Base-by-base conservation (phyloP, 1,140 invertebrate species). In the Leptoteleia sp. region DNA sequence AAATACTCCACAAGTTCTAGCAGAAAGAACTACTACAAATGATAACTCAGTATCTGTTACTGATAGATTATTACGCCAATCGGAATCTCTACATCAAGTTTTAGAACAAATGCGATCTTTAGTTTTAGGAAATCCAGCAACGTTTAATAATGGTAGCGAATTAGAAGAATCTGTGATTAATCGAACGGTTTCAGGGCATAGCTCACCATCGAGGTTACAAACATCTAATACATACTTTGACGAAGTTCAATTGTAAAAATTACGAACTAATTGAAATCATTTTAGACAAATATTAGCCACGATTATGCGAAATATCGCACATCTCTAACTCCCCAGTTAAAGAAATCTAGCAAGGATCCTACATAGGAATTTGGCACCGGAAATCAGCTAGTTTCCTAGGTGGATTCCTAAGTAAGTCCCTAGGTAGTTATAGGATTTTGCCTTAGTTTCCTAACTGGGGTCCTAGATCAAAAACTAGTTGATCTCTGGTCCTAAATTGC, bases 61-160 rank as follows among this genome's bases (percentile, higher is more conserved):
- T 19, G 82, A 85, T 22, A 81, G 84, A 72, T 61, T 84, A 48
- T 55, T 83, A 50, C 85, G 86, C 42, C 85, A 88, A 59, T 78
- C 83, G 5, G 87, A 89, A 37, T 89, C 89, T 8, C 80, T 90
- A 52, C 87, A 90, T 80, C 85, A 88, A 79, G 87, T 89, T 65
- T 81, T 90, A 52, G 89, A 90, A 80, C 88, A 90, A 82, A 90
- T 90, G 85, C 82, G 86, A 72, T 88, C 87, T 25, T 82, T 90
- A 82, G 84, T 87, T 73, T 70, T 86, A 71, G 84, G 81, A 48
- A 84, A 85, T 80, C 79, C 85, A 45, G 70, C 82, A 9, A 77
- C 85, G 11, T 80, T 83, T 38, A 84, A 76, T 8, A 61, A 48
- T 29, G 29, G 2, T 27, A 65, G 12, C 13, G 59, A 65, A 50